A percentile compares a stretch with the other conserved stretches of the same genome.
phyloP scores from a whole-genome alignment of 2,797 vertebrate species.

The Pristis pectinata region DNA sequence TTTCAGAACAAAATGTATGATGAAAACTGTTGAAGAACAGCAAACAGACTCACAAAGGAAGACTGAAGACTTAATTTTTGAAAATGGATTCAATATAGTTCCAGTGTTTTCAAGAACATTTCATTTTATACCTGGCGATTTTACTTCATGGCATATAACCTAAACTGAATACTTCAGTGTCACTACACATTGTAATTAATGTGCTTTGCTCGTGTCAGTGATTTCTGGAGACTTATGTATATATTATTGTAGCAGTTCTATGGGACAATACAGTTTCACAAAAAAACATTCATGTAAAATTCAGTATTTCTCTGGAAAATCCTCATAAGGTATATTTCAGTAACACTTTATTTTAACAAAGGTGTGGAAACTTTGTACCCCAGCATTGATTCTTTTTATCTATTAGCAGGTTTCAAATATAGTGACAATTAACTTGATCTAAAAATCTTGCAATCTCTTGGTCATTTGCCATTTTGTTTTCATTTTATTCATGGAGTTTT shows the following conservation, averaged over 20 bases:
- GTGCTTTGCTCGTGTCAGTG: constrained; percentile 32
- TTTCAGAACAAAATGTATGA: neutral
- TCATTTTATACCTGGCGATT: constrained; percentile 39
- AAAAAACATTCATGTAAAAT: too few species aligned
- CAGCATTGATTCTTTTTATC: neutral
- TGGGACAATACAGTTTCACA: too few species aligned
- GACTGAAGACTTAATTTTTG: neutral
- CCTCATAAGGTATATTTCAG: too few species aligned
- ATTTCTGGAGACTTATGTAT: constrained; percentile 37
- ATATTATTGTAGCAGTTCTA: constrained; percentile 37
- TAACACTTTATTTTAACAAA: too few species aligned
- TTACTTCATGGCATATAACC: constrained; percentile 18
- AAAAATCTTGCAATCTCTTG: neutral
- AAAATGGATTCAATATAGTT: neutral
- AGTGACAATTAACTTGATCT: neutral
- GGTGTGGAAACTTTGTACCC: neutral
- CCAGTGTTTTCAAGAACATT: neutral
- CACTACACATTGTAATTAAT: constrained; percentile 40
- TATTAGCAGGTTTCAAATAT: too few species aligned
- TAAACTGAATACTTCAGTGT: constrained; percentile 41
- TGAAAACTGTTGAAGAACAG: neutral
- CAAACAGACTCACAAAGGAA: too few species aligned
- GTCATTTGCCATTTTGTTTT: neutral
- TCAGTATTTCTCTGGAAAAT: too few species aligned
- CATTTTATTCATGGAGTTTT: neutral